A percentile compares a stretch with the other conserved stretches of the same genome.
These are phyloP conservation scores for Hydrozoanthus gracilis DNA, from an alignment of 92 coral and sea anemone species.

Conservation along the genomic window DNA sequence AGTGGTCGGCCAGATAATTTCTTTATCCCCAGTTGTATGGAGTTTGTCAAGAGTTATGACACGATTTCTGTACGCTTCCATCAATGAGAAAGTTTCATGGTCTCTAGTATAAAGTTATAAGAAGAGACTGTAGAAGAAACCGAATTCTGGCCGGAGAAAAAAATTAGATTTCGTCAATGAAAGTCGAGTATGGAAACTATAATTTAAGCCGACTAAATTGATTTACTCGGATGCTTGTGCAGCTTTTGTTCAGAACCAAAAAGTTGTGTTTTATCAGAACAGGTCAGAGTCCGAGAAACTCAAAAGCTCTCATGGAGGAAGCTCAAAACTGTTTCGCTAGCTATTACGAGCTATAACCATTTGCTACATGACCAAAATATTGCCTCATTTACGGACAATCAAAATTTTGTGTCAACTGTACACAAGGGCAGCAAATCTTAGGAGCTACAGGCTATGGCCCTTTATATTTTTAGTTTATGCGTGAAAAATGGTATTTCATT, in stretches of 20 bases:
- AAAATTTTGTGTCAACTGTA: conserved; percentile 29
- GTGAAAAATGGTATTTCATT: background rate
- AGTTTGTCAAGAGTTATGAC: too few relatives aligned
- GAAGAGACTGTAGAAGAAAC: too few relatives aligned
- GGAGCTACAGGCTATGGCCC: conserved; percentile 1
- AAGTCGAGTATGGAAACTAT: background rate
- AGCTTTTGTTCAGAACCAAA: background rate
- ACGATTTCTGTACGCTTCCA: background rate
- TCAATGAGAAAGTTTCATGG: too few relatives aligned
- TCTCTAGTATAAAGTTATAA: background rate
- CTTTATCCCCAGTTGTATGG: too few relatives aligned
- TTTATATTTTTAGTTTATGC: background rate
- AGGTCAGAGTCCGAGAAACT: background rate
- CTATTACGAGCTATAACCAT: too few relatives aligned
- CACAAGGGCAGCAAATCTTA: conserved; percentile 18
- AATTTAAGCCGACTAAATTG: conserved; percentile 7
- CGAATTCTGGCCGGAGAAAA: background rate
- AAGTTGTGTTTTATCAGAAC: background rate
- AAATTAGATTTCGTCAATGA: background rate
- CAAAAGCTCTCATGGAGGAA: conserved; percentile 25
- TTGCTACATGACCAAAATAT: too few relatives aligned
- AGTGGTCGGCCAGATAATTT: background rate
- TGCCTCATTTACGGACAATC: background rate
- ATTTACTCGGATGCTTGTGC: too few relatives aligned
- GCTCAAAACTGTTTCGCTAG: conserved; percentile 13